Evolutionary conservation across 2,797 vertebrate species (phyloP), one percentile per base, ranked within the genome.

Genomic region (Hylomyscus alleni): DNA sequence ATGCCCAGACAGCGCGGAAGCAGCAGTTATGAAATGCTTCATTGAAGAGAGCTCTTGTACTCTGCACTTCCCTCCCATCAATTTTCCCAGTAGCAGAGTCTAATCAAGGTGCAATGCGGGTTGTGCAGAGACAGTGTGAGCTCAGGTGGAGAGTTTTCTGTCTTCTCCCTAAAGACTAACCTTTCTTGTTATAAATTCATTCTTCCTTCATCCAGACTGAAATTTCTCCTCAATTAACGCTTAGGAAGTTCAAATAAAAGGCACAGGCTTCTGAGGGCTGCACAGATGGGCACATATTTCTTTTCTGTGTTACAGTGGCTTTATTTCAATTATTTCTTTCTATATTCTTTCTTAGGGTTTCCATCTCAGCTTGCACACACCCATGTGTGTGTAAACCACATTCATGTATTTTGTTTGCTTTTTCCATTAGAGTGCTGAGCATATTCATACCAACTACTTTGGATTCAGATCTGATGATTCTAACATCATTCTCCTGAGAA

Each of bases 21-120:
- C 89, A 93, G 97, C 94, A 93, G 95, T 95, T 96, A 84, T 54
- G 92, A 95, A 96, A 95, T 90, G 95, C 97, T 82, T 96, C 96
- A 82, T 15, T 0, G 54, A 89, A 69, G 81, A 72, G 87, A 95
- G 91, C 75, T n/a, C 94, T 84, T 93, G 96, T 86, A n/a, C 81
- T 50, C 3, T 15, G 10, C 24, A 34, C 90, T 78, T 89, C 90
- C 89, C 47, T 96, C 62, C 84, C 95, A 96, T 97, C 93, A 91
- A 81, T 96, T 95, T 92, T 86, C 47, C 83, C 54, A 87, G 91
- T 76, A 76, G 75, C 90, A 50, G 56, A 89, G 62, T 90, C 89
- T 87, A 89, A 93, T 81, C 93, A 90, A 92, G 75, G 85, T 78
- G 24, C 52, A 3, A 69, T 37, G 73, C 58, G 29, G 44, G 34